These are phyloP conservation scores for Anisognathus igniventris DNA, from an alignment of 2,797 vertebrate genomes.

Conservation along the genomic window DNA sequence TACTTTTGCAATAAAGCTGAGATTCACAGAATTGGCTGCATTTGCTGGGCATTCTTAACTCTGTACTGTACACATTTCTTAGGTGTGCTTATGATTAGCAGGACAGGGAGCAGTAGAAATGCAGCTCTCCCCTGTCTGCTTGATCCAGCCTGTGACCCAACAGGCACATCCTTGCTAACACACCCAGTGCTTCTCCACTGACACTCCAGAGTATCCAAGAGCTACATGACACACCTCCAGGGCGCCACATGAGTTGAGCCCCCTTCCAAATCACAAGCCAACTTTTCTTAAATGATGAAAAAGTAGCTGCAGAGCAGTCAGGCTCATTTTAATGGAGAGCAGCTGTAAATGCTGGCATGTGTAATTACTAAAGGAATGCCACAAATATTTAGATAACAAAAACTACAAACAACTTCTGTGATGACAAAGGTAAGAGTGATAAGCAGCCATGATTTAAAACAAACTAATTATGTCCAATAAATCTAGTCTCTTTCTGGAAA, in stretches of 20 bases:
- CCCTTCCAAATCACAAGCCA: background rate
- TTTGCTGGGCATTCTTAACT: background rate
- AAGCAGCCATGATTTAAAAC: constrained; percentile 25
- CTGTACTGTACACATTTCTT: background rate
- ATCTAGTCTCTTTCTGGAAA: constrained; percentile 34
- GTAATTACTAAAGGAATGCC: background rate
- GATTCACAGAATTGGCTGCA: background rate
- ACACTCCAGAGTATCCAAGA: background rate
- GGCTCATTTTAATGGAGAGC: background rate
- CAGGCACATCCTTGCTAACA: background rate
- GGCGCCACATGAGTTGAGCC: background rate
- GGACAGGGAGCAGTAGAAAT: background rate
- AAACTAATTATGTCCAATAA: constrained; percentile 20
- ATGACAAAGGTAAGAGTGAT: constrained; percentile 43
- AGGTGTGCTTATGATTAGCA: background rate
- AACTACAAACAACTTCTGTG: background rate
- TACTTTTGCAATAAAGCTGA: background rate
- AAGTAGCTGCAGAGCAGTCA: background rate
- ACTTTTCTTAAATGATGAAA: background rate
- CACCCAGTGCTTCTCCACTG: accelerated
- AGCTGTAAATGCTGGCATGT: constrained; percentile 1
- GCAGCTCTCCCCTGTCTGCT: background rate
- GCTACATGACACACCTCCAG: background rate
- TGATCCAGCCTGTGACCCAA: background rate
- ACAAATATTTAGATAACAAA: constrained; percentile 36